Evolutionary conservation across 1,140 invertebrate species (phyloP), one percentile per base, ranked within the genome.

Genomic region (Psix sp.): DNA sequence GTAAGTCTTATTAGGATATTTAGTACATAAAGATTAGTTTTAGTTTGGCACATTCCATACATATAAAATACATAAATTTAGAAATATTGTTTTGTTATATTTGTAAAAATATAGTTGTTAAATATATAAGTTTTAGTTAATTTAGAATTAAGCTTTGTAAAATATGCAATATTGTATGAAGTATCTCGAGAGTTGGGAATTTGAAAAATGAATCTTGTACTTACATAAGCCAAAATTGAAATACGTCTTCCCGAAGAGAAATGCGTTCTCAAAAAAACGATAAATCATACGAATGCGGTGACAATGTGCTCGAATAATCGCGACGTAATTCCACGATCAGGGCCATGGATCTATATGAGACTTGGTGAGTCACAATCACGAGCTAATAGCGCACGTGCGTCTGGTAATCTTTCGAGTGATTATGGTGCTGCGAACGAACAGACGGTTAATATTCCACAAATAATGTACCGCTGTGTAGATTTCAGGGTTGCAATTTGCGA

Each of bases 301-400:
- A 54, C 40, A 60, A 60, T 42, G 18, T 11, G 20, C 15, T 15
- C 21, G 38, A 31, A 60, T 62, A 70, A 56, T 71, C 52, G 26
- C 39, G 48, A 46, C 46, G 59, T 51, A 70, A 57, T 48, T 57
- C 46, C 56, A 57, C 36, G 57, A 63, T 56, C 38, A 40, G 17
- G 38, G 77, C 18, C 76, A 39, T 17, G 7, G 45, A 38, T 59
- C 74, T 82, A 75, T 76, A 59, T 48, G 68, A 31, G 7, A 35
- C 17, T 7, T 35, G 17, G 24, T 80, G 77, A 79, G 73, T 80
- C 79, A 80, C 56, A 17, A 26, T 51, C 71, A 51, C 31, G 63
- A 71, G 45, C 56, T 68, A 77, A 76, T 80, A 57, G 54, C 56
- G 48, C 66, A 71, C 66, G 75, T 74, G 66, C 20, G 51, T 7